Evolutionary conservation across 2,113 vertebrate species (phyloP), one percentile per base, ranked within the genome.

Genomic region (Pelusios castaneus): DNA sequence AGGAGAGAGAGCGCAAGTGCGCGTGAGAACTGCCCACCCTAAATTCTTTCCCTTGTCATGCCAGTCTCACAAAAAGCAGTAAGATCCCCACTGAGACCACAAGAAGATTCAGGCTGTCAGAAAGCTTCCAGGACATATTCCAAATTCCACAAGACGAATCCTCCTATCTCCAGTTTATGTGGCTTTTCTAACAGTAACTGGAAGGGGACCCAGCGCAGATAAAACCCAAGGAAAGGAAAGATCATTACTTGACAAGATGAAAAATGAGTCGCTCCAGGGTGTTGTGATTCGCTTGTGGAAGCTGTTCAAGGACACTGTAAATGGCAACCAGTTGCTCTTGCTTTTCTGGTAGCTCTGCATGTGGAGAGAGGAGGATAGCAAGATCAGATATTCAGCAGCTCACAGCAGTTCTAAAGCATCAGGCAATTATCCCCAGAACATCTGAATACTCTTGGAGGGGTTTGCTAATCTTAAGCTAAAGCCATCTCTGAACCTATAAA

Each of bases 251-350:
- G 98, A 99, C 99, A 0, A 99, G 98, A 85, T 99, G 99, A 96
- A 99, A 99, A 97, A 99, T 93, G 2, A 99, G 98, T 60, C 99
- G 98, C 97, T 99, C 99, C 96, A 99, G 94, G 3, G 99, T 99
- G 87, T 97, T 98, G 91, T 98, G 99, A 97, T 99, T 98, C 91
- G 98, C 98, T 4, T 97, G 94, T 0, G 99, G 99, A 52, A 99
- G 99, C 95, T 99, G 99, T 10, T 99, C 99, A 60, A 99, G 97
- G 41, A 98, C 97, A 31, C 98, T 98, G 83, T 99, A 99, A 93
- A 99, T 98, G 93, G 99, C 98, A 2, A 98, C 98, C 76, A 99
- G 96, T 90, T 99, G 99, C 92, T 99, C 99, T 91, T 98, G 98
- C 94, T 99, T 99, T 93, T 98, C 99, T 1, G 99, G 99, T 55